Percentiles rank a stretch among this genome's conserved stretches.
Conservation (phyloP, 2,888 invertebrate species). For the Agrilus mali region DNA sequence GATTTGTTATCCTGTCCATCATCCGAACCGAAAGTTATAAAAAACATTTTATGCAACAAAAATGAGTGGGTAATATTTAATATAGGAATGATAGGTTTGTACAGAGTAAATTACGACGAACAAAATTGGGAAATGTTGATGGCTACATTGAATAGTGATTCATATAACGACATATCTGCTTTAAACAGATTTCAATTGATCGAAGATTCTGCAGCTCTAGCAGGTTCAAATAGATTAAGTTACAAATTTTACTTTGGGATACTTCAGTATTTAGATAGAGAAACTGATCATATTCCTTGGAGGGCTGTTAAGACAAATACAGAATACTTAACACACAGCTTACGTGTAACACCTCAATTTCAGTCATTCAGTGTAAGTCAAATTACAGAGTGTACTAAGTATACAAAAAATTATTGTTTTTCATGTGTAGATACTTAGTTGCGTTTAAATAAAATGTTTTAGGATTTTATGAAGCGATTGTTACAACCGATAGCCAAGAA, state of each 20-base stretch:
- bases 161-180: constrained; percentile 43
- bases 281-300: constrained; percentile 52
- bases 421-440: too few relatives aligned
- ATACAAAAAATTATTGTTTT: too few relatives aligned
- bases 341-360: constrained; percentile 46
- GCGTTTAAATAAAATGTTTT: too few relatives aligned
- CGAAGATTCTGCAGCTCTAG: constrained; percentile 63
- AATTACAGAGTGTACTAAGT: background rate
- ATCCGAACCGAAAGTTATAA: constrained; percentile 11
- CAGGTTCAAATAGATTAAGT: constrained; percentile 48
- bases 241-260: constrained; percentile 49
- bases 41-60: constrained; percentile 33
- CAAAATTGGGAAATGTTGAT: constrained; percentile 59
- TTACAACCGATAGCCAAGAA: too few relatives aligned
- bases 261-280: constrained; percentile 36
- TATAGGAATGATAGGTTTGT: constrained; percentile 55
- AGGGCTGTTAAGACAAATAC: constrained; percentile 48
- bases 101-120: constrained; percentile 65
- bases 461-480: too few relatives aligned
- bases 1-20: constrained; percentile 39
- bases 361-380: constrained; percentile 46
- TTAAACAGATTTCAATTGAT: constrained; percentile 72
- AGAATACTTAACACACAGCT: constrained; percentile 42
- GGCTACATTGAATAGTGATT: constrained; percentile 41
- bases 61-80: constrained; percentile 63